Base-by-base conservation (phyloP, 2,113 vertebrate species). In the Cavia aperea region DNA sequence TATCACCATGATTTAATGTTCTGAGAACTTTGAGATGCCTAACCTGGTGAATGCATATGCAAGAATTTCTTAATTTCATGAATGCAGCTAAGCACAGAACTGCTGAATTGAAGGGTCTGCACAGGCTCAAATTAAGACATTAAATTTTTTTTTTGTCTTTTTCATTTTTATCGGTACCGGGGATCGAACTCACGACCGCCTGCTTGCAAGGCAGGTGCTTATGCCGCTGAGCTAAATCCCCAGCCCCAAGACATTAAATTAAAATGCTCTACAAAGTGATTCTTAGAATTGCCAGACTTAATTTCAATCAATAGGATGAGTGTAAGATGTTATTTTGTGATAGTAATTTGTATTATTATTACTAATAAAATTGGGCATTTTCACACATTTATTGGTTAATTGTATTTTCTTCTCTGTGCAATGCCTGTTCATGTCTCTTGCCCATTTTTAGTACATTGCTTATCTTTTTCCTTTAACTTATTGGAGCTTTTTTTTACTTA, bases 391-490 rank as follows among this genome's bases (percentile, higher is more conserved):
- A 14, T 73, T 85, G 54, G 26, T 89, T 33, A 51, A 66, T 89
- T 93, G 36, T 89, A 11, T 92, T 91, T 95, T 68, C n/a, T 81
- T 10, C 46, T 33, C 56, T 82, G 39, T 84, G 75, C 94, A 86
- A 82, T 63, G 58, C 66, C 68, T 81, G 36, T 94, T 91, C 62
- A 14, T 65, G 51, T 72, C n/a, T 92, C 68, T 93, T 93, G 86
- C 91, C 51, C 66, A 70, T 89, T 94, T 92, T 94, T 93, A 90
- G 66, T 90, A 82, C 19, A 33, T 82, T 84, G n/a, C 36, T 84
- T 77, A 33, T 36, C 31, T 58, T 94, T 87, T 88, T 81, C 78
- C 68, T 73, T 79, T 86, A 77, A 39, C 24, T 66, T 88, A 58
- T 46, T 81, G 78, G 18, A 39, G 39, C 39, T 39, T 39, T 39